Base-by-base conservation (phyloP, 2,888 invertebrate genomes). In the Tryphoninae sp. region DNA sequence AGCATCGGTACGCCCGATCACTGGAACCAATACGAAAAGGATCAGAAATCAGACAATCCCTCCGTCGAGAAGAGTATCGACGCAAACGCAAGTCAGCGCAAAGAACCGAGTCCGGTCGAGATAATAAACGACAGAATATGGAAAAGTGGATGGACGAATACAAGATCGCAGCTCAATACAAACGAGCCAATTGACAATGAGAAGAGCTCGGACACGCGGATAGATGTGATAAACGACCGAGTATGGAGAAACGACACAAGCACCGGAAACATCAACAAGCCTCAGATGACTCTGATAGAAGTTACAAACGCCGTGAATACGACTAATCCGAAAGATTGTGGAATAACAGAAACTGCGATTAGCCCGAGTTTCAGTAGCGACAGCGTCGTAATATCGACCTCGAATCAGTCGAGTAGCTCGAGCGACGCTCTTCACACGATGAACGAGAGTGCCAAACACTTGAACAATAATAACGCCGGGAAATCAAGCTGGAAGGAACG, bases 321-420 rank as follows among this genome's bases (percentile, higher is more conserved):
- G 16, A 78, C 84, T 7, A 85, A 79, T 9, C 85, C 86, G 16
- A 88, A 84, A 22, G 88, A 87, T 62, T 84, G 80, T 7, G 84
- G 72, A 1, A 88, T 86, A 77, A 81, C 83, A 0, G 85, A 88
- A 3, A 87, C 89, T 2, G 85, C 83, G 8, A 87, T 87, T 0
- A 92, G 92, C 84, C 90, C 91, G 7, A 91, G 91, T 83, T 91
- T 89, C 80, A 91, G 92, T 79, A 89, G 88, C 81, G 91, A 91
- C 81, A 92, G 92, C 80, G 86, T 90, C 19, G 85, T 91, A 22
- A 90, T 92, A 23, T 91, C 91, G 0, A 91, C 90, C 9, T 91
- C 92, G 2, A 91, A 92, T 83, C 91, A 91, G 0, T 90, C 92
- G 9, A 92, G 91, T 77, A 87, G 89, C 26, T 91, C 91, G 19